Evolutionary conservation across 1,140 invertebrate species (phyloP), one percentile per base, ranked within the genome.

Genomic region (Dolichoris vasculosae): DNA sequence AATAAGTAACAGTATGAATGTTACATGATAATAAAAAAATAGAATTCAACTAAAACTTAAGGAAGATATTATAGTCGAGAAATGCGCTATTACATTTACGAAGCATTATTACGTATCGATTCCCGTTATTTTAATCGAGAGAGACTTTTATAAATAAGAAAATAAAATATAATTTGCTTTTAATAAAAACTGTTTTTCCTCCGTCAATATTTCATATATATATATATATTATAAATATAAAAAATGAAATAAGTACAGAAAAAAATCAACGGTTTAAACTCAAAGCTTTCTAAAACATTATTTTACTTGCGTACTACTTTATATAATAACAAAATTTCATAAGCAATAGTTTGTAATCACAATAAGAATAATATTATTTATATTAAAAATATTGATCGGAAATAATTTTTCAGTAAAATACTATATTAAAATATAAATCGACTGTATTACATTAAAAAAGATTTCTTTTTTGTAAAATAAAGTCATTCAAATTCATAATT

Each of bases 401-500:
- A 59, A 11, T 59, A 4, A 59, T 64, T 64, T 64, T 64, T 26
- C 7, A 20, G 55, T 7, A 64, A 20, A 64, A 64, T n/a, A 30
- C n/a, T 3, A 64, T 64, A 64, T 64, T n/a, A 8, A 64, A 64
- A 64, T 64, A 30, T 7, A 46, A 46, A 46, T 46, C 13, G 43
- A 6, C 6, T 4, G 4, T 64, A 6, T 11, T 4, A 64, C 11
- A 30, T 64, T 64, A 64, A 30, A 4, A 64, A 64, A 64, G 4
- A 64, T n/a, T 20, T 9, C 30, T 30, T 64, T n/a, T 13, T 67
- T 35, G 23, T 15, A 15, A 9, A 15, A 67, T 67, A 30, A 67
- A 67, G 64, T 7, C 64, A 67, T 67, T 67, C 64, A 35, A 67
- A 67, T 67, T 67, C 64, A 32, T 67, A 67, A 67, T 67, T 32